Conservation (phyloP, 2,113 vertebrate species). For the Plecturocebus donacophilus region DNA sequence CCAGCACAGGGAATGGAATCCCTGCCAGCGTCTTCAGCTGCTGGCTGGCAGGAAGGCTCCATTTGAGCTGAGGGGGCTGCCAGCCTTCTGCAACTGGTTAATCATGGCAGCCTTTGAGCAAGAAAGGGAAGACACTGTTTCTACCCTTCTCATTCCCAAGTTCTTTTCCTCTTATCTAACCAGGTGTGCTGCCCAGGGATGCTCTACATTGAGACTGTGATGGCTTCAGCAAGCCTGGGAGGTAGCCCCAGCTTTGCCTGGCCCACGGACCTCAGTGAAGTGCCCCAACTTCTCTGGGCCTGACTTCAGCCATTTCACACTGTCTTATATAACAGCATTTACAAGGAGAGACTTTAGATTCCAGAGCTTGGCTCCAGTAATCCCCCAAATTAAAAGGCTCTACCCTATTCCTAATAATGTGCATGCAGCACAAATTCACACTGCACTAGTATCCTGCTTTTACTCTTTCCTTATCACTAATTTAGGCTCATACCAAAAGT, state of each 20-base stretch:
- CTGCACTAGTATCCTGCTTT: background rate
- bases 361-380: background rate
- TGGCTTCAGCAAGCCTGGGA: rapidly evolving
- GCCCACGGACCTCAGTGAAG: background rate
- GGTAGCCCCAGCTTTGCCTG: background rate
- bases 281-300: background rate
- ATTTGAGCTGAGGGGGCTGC: background rate
- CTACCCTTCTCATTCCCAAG: background rate
- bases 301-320: background rate
- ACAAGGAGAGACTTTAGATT: background rate
- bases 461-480: background rate
- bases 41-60: background rate
- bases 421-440: background rate
- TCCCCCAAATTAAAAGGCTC: background rate
- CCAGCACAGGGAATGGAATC: background rate
- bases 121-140: background rate
- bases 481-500: background rate
- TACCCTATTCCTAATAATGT: background rate
- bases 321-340: background rate
- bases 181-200: background rate
- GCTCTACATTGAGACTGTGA: background rate
- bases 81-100: background rate
- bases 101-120: background rate
- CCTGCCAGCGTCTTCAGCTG: background rate
- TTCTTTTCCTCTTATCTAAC: background rate